Evolutionary conservation across 1,140 invertebrate species (phyloP), one percentile per base, ranked within the genome.

Genomic region (Sycophaga agraensis): DNA sequence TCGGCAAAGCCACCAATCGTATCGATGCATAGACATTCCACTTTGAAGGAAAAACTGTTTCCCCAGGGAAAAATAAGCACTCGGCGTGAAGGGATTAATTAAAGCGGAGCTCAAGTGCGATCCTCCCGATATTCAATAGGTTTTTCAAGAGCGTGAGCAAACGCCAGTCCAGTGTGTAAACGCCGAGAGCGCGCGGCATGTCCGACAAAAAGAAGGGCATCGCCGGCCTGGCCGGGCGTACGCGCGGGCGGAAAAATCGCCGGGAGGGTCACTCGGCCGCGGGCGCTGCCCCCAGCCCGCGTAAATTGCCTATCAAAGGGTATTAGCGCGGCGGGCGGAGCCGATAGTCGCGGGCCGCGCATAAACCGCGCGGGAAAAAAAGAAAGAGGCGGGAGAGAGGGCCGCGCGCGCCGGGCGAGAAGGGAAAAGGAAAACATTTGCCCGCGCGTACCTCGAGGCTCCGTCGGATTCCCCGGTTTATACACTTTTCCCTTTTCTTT

Each of bases 231-330:
- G 17, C 24, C 24, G 19, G 16, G 6, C 19, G 34, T 48, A 31
- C 11, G 34, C 11, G 34, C 14, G 40, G 40, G 50, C 24, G 40
- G 46, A 40, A 59, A 59, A 49, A 40, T 58, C 45, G 16, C 22
- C 45, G 45, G 22, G 34, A 59, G 64, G 50, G 64, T 43, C 55
- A 64, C 45, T 4, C 56, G 61, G 31, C 53, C 37, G 40, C 46
- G 63, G 63, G 58, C 12, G 34, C 31, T 28, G 16, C 2, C 11
- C 24, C 7, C 31, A 17, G 68, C 66, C 68, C 73, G 71, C 68
- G 71, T 72, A 77, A 80, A 79, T 78, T 77, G 74, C 69, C 76
- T 76, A 80, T 79, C 76, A 80, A 79, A 80, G 73, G 71, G 70
- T 73, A 77, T 76, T 75, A 77, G 67, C 68, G 66, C 64, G 66